phyloP scores from a whole-genome alignment of 1,140 invertebrate genomes.

The Calycopis cecrops region DNA sequence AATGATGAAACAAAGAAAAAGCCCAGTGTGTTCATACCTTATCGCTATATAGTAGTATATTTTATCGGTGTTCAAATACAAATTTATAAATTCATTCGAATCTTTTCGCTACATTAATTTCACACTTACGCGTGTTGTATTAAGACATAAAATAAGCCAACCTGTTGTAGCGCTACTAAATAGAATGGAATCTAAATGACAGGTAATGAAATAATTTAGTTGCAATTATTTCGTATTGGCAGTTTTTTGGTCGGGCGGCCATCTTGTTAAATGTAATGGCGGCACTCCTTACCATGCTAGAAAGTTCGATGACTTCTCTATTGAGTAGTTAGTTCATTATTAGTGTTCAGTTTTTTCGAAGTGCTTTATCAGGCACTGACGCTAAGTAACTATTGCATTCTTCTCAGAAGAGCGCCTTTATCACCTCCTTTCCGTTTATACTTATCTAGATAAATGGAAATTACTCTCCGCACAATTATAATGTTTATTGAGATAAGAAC shows the following conservation, averaged over 20 bases:
- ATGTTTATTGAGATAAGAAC: no score
- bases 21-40: slow-evolving; percentile 2
- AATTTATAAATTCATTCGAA: slow-evolving; percentile 1
- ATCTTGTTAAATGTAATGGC: slow-evolving; percentile 37
- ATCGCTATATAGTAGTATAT: slow-evolving; percentile 5
- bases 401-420: no score
- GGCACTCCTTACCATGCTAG: slow-evolving; percentile 33
- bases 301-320: slow-evolving; percentile 25
- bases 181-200: slow-evolving; percentile 22
- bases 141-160: slow-evolving; percentile 12
- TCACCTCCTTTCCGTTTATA: no score
- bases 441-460: no score
- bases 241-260: slow-evolving; percentile 30
- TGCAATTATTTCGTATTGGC: slow-evolving; percentile 41
- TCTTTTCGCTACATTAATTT: slow-evolving; percentile 1
- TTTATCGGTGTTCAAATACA: slow-evolving; percentile 10
- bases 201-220: slow-evolving; percentile 47
- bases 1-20: slow-evolving; percentile 1
- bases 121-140: not conserved
- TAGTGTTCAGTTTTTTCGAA: not conserved
- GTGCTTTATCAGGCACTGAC: no score
- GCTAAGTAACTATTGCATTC: no score
- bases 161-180: not conserved
- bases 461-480: no score
- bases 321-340: not conserved